These are phyloP conservation scores for Poecilia velifera DNA, from an alignment of 2,797 vertebrate species.

Conservation along the genomic window DNA sequence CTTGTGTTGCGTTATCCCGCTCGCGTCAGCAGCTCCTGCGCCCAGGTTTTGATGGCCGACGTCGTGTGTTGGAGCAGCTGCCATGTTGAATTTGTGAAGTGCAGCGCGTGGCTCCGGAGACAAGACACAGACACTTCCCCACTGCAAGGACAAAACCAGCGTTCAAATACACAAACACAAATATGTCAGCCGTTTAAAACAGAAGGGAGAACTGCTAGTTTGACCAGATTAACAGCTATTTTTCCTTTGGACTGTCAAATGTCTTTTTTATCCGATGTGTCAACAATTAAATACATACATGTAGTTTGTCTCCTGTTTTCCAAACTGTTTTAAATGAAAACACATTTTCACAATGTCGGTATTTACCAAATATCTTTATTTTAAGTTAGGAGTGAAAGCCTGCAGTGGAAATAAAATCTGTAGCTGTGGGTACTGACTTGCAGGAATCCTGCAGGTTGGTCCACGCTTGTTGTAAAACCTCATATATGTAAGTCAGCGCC, in stretches of 20 bases:
- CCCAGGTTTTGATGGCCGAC: conserved; percentile 87
- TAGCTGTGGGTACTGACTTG: conserved; percentile 81
- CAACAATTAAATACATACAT: too few relatives aligned
- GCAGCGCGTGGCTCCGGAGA: conserved; percentile 82
- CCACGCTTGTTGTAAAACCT: conserved; percentile 80
- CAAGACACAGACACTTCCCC: conserved; percentile 88
- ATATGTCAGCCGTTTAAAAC: not conserved
- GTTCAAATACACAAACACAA: not conserved
- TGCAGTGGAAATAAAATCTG: not conserved
- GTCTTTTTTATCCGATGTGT: too few relatives aligned
- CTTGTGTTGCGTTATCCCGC: conserved; percentile 56
- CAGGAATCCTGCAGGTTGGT: conserved; percentile 85
- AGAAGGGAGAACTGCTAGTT: not conserved
- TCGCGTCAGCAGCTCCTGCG: conserved; percentile 84
- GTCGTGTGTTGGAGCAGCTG: conserved; percentile 86
- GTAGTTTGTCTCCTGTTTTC: not conserved
- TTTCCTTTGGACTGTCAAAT: too few relatives aligned
- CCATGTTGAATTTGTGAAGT: conserved; percentile 88
- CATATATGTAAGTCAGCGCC: conserved; percentile 68
- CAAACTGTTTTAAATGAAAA: not conserved
- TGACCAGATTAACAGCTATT: not conserved
- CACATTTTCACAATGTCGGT: not conserved
- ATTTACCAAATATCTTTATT: not conserved
- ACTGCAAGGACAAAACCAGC: conserved; percentile 66
- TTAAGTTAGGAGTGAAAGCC: not conserved